These are phyloP conservation scores for Galago senegalensis DNA, from an alignment of 2,797 vertebrate species.

Conservation along the genomic window DNA sequence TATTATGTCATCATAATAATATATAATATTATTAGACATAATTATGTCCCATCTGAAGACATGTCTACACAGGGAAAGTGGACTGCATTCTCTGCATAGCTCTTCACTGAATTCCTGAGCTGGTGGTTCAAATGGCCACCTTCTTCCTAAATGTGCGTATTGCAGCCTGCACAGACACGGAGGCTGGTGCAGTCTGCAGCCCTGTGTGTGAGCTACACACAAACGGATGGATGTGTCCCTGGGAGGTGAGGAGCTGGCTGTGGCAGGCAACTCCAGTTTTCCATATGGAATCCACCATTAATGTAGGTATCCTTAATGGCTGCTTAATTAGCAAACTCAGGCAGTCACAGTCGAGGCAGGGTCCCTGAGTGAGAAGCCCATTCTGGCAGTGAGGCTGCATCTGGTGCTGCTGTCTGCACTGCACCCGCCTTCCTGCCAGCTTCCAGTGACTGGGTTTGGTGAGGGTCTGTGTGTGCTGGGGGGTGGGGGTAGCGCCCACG, in stretches of 20 bases:
- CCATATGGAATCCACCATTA: slow-evolving; percentile 7
- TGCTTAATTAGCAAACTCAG: slow-evolving; percentile 83
- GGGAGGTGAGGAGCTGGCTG: neutral
- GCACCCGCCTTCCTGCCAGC: neutral
- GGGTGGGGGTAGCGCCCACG: neutral
- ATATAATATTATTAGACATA: too few relatives aligned
- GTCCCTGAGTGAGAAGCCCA: slow-evolving; percentile 58
- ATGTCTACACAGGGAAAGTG: neutral
- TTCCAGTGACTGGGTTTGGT: neutral
- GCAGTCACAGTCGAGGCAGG: slow-evolving; percentile 22
- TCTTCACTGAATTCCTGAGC: neutral
- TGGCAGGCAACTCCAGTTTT: slow-evolving; percentile 63
- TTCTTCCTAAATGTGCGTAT: fast-evolving
- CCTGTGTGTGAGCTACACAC: neutral
- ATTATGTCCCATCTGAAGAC: neutral
- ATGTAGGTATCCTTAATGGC: slow-evolving; percentile 64
- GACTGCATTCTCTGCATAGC: neutral
- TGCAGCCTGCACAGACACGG: neutral
- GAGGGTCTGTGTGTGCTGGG: neutral
- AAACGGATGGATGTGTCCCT: neutral
- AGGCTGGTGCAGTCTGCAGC: neutral
- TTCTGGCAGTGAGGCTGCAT: neutral
- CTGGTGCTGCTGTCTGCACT: neutral
- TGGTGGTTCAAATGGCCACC: neutral
- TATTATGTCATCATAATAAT: too few relatives aligned